Conservation (phyloP, 2,113 vertebrate species). For the Telmatochromis sp. region DNA sequence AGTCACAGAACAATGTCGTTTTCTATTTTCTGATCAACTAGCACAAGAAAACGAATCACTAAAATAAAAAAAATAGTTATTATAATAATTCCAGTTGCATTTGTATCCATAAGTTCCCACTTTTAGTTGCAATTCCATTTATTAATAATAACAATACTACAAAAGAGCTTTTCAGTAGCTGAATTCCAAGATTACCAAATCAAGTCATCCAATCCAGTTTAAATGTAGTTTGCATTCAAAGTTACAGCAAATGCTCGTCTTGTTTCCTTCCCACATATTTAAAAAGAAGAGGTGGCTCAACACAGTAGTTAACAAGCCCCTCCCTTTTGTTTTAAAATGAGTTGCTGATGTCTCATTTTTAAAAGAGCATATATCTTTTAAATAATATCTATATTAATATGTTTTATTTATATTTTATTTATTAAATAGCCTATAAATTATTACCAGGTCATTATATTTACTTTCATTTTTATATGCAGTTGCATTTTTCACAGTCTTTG, state of each 20-base stretch:
- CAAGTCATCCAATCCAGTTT: background rate
- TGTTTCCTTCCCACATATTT: background rate
- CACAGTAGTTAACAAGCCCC: background rate
- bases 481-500: background rate
- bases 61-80: background rate
- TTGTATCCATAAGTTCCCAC: background rate
- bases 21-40: background rate
- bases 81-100: background rate
- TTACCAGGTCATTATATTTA: fast-evolving
- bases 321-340: background rate
- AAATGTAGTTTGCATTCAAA: background rate
- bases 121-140: background rate
- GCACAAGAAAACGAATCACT: background rate
- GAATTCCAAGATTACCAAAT: background rate
- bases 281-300: background rate
- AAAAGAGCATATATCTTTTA: background rate
- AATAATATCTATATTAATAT: background rate
- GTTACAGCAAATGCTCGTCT: fast-evolving
- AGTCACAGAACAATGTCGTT: background rate
- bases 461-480: background rate
- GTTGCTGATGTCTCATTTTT: background rate
- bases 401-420: background rate
- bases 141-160: background rate
- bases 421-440: background rate
- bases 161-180: background rate